Percentiles rank a stretch among this genome's conserved stretches.
These are phyloP conservation scores for Caenorhabditis drosophilae DNA, from an alignment of 2,888 invertebrate species.

Conservation along the genomic window DNA sequence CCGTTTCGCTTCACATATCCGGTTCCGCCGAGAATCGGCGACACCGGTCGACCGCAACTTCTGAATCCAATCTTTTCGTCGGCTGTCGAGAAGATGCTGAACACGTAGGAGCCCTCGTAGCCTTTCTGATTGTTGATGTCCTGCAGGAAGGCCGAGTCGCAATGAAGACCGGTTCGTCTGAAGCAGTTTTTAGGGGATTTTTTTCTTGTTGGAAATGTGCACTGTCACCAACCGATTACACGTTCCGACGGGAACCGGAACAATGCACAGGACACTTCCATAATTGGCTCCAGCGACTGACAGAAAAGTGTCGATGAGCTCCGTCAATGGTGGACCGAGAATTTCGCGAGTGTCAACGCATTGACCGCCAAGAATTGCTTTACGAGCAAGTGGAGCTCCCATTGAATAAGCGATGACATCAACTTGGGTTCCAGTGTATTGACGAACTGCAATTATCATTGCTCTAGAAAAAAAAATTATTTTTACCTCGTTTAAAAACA, in stretches of 20 bases:
- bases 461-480: conserved; percentile 42
- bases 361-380: conserved; percentile 62
- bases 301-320: conserved; percentile 65
- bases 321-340: conserved; percentile 65
- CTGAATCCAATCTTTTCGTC: conserved; percentile 66
- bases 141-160: conserved; percentile 65
- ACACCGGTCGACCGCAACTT: conserved; percentile 53
- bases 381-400: conserved; percentile 67
- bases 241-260: conserved; percentile 67
- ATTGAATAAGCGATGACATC: conserved; percentile 67
- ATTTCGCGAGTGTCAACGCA: conserved; percentile 61
- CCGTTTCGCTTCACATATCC: conserved; percentile 62
- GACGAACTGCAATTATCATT: conserved; percentile 65
- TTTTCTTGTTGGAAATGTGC: background rate
- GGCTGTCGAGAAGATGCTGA: conserved; percentile 64
- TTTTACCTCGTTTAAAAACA: background rate
- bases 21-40: conserved; percentile 61
- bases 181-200: conserved; percentile 3
- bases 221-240: conserved; percentile 48
- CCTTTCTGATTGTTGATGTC: conserved; percentile 61
- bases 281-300: conserved; percentile 68
- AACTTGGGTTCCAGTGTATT: conserved; percentile 65
- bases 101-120: conserved; percentile 63
- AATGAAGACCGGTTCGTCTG: conserved; percentile 62
- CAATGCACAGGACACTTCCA: conserved; percentile 62